Base-by-base conservation (phyloP, 2,113 vertebrate species). In the Lophius piscatorius region DNA sequence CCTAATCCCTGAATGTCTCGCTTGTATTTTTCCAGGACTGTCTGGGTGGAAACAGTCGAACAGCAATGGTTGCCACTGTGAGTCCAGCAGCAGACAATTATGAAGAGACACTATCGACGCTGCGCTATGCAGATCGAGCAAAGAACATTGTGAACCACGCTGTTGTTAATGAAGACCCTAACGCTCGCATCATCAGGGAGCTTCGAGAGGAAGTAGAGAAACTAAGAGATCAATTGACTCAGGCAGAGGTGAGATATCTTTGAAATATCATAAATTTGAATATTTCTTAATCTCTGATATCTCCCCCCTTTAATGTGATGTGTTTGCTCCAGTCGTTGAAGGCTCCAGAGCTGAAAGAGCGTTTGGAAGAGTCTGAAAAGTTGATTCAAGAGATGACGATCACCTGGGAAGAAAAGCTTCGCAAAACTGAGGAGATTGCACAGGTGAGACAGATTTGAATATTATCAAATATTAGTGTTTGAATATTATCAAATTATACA, bases 321-420 rank as follows among this genome's bases (percentile, higher is more conserved):
- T 14, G 2, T 34, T 3, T 6, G 20, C n/a, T 24, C 16, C 57
- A 87, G 80, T 88, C 83, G 46, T 22, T 90, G 57, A 90, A 89
- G 42, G 88, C 89, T 28, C 88, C 86, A 1, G 86, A 89, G 44
- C 66, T 89, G 47, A 90, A 90, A 52, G 81, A 89, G 0, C 77
- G 92, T 1, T 79, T 96, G 63, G 93, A 98, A 69, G 97, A 99
- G 61, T 98, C 97, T 0, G 97, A 99, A 56, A 98, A 97, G 82
- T 89, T 99, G 61, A 98, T 99, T 58, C 95, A 95, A 61, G 96
- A 99, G 81, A 96, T 99, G 94, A 97, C 95, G 0, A 92, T 96
- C 75, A 99, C 94, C 12, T 99, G 97, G 97, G 96, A 98, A 80
- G 94, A 99, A 70, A 99, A 98, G 62, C 81, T 99, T 21, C 88